Evolutionary conservation across 1,140 invertebrate genomes (phyloP), one percentile per base, ranked within the genome.

Genomic region (Parasteatoda tepidariorum): DNA sequence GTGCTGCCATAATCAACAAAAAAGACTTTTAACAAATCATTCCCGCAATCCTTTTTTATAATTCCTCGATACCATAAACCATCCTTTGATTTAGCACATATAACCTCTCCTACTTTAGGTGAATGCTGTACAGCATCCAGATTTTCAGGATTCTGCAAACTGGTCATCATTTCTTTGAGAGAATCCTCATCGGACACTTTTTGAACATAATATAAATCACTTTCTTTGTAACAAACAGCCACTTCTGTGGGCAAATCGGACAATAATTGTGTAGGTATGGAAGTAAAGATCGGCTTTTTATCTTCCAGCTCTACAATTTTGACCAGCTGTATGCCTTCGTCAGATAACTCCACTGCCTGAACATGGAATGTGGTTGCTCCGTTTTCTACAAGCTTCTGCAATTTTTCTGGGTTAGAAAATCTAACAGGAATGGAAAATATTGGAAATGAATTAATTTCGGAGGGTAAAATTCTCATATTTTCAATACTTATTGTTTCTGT

Each of bases 1-100:
- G 48, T 55, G 33, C 68, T 79, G 22, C 76, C 76, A 68, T 55
- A 79, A 28, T 79, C 76, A 26, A 79, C 22, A 59, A 79, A 79
- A 34, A 26, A 68, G 13, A 68, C 48, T 68, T 79, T 79, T 48
- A 26, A 28, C 22, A 34, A 2, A 18, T 48, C 26, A 26, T 66
- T 66, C 4, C n/a, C 57, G 38, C 26, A 33, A 24, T 15, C 11
- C 31, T 55, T 11, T 73, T 73, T 73, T 18, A 73, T 28, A 7
- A 73, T 1, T 9, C 48, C 70, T 7, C 70, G 24, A 73, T 73
- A 73, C 15, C 26, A 57, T 9, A 13, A 2, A 3, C 70, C 70
- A 31, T 73, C 68, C 11, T 71, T 11, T 5, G 30, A 28, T 34
- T 73, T 73, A 31, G 33, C 54, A 73, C 41, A 55, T 3, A 55